Percentiles rank a stretch among this genome's conserved stretches.
phyloP scores from a whole-genome alignment of 2,113 vertebrate genomes.

The Smithornis capensis region DNA sequence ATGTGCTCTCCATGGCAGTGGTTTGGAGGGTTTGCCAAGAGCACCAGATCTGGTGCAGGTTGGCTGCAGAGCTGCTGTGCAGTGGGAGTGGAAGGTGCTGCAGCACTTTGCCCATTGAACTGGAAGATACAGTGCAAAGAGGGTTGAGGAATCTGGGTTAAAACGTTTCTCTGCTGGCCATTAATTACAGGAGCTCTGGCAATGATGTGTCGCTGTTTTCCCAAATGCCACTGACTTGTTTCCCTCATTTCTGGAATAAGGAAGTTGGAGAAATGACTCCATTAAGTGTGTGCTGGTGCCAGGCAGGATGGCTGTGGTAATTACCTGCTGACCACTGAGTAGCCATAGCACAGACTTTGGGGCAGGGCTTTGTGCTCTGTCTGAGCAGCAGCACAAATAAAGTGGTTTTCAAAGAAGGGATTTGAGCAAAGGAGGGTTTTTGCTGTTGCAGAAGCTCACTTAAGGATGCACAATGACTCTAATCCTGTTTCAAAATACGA shows the following conservation, averaged over 20 bases:
- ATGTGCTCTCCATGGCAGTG: not conserved
- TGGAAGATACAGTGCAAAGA: not conserved
- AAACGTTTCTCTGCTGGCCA: not conserved
- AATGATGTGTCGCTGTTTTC: not conserved
- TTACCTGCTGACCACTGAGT: not conserved
- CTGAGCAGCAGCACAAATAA: not conserved
- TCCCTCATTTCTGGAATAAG: not conserved
- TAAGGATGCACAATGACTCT: not conserved
- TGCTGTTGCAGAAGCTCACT: not conserved
- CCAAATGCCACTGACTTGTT: not conserved
- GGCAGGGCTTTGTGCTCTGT: not conserved
- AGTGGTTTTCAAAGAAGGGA: not conserved
- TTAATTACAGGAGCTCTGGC: not conserved
- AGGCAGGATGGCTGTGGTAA: not conserved
- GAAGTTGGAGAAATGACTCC: not conserved
- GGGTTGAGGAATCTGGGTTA: not conserved
- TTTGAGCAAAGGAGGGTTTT: not conserved
- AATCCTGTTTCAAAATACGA: not conserved
- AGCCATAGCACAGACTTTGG: not conserved
- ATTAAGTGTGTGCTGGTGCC: not conserved
- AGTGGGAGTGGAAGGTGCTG: not conserved
- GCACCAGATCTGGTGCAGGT: not conserved
- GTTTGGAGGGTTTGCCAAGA: not conserved
- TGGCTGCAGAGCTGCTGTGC: not conserved
- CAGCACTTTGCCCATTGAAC: not conserved